A percentile compares a stretch with the other conserved stretches of the same genome.
Conservation (phyloP, 2,797 vertebrate genomes). For the Scolopax rusticola region DNA sequence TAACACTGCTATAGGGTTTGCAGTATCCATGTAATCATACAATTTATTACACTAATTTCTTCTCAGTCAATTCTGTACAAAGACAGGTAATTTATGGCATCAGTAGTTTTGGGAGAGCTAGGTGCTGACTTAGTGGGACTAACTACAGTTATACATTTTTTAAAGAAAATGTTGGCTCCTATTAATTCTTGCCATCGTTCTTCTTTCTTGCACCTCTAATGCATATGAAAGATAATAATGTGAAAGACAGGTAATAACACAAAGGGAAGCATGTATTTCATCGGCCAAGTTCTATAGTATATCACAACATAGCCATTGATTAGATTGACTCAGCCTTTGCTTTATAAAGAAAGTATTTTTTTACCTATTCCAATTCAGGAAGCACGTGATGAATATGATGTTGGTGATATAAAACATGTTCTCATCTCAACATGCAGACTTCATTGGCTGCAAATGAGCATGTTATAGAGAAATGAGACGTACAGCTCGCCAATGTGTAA, state of each 20-base stretch:
- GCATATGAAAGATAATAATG: not conserved
- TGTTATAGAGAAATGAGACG: not conserved
- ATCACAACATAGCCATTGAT: not conserved
- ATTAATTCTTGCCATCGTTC: not conserved
- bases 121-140: not conserved
- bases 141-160: not conserved
- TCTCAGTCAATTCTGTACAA: not conserved
- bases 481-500: not conserved
- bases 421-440: not conserved
- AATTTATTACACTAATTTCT: not conserved
- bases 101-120: not conserved
- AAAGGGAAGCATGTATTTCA: not conserved
- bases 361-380: not conserved
- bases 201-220: not conserved
- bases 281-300: not conserved
- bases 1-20: not conserved
- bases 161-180: not conserved
- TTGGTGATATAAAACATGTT: not conserved
- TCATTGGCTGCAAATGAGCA: not conserved
- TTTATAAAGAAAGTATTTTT: not conserved
- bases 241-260: not conserved
- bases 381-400: not conserved
- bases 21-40: not conserved
- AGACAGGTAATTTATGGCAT: not conserved
- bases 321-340: not conserved